These are phyloP conservation scores for Zosterops borbonicus DNA, from an alignment of 2,113 vertebrate species.

Conservation along the genomic window DNA sequence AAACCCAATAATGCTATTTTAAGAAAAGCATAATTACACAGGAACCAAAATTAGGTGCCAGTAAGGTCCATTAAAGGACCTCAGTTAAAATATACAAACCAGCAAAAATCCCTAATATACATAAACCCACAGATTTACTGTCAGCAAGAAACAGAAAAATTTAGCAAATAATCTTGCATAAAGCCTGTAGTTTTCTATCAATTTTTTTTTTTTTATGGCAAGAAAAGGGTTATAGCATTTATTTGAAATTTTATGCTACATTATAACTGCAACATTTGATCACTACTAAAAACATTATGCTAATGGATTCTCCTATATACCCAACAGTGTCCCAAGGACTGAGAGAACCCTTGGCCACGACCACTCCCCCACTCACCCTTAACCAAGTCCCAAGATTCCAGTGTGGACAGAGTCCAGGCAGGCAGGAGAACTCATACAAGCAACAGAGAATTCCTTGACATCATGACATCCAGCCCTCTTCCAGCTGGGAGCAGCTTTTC, in stretches of 20 bases:
- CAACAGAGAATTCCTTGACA: accelerated
- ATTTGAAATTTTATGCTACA: background rate
- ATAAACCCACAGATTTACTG: background rate
- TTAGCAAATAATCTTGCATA: background rate
- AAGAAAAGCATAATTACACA: background rate
- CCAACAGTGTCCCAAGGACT: too few species aligned
- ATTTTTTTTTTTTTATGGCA: background rate
- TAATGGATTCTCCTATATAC: background rate
- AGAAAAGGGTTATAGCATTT: background rate
- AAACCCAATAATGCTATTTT: background rate
- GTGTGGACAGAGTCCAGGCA: accelerated
- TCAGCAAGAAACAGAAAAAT: background rate
- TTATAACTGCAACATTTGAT: background rate
- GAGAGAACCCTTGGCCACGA: background rate
- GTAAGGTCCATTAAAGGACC: background rate
- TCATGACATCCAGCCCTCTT: accelerated
- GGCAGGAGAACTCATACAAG: background rate
- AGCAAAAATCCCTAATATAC: background rate
- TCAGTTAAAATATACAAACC: background rate
- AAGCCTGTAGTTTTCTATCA: background rate
- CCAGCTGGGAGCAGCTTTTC: background rate
- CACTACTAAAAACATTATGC: background rate
- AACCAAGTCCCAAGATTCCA: accelerated
- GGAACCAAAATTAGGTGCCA: background rate
- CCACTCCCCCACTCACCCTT: too few species aligned